These are phyloP conservation scores for Portevinia maculata DNA, from an alignment of 2,888 invertebrate genomes.

Conservation along the genomic window DNA sequence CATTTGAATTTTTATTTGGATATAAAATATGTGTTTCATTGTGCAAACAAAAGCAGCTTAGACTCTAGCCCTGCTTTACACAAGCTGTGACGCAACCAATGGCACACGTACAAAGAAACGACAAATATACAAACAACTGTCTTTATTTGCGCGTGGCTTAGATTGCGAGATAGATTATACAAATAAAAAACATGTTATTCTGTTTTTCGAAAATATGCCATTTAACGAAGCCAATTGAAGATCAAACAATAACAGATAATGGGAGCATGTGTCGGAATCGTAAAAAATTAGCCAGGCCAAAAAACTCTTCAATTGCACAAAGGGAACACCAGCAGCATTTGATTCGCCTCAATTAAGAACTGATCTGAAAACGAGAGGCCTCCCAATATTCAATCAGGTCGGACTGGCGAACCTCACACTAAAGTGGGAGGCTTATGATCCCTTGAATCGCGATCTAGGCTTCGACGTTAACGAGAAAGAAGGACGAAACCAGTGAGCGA, in stretches of 20 bases:
- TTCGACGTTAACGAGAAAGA: no score
- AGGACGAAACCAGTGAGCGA: no score
- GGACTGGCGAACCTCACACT: no score
- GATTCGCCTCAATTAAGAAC: no score
- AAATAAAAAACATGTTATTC: neutral
- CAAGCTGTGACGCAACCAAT: slow-evolving; percentile 7
- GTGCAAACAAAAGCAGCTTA: neutral
- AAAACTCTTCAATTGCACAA: no score
- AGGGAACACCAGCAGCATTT: no score
- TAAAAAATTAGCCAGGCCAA: no score
- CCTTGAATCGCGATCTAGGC: no score
- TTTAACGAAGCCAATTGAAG: neutral
- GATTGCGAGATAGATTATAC: neutral
- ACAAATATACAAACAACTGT: slow-evolving; percentile 33
- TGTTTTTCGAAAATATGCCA: neutral
- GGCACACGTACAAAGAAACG: neutral
- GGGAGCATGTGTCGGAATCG: no score
- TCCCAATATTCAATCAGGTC: no score
- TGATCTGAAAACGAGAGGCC: no score
- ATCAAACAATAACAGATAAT: neutral
- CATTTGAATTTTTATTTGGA: neutral
- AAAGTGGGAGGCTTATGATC: no score
- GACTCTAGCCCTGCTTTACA: slow-evolving; percentile 21
- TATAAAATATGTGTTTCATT: neutral
- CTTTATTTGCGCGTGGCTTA: slow-evolving; percentile 6